Percentiles rank a stretch among this genome's conserved stretches.
phyloP scores from a whole-genome alignment of 2,113 vertebrate species.

The Sebastes fasciatus region DNA sequence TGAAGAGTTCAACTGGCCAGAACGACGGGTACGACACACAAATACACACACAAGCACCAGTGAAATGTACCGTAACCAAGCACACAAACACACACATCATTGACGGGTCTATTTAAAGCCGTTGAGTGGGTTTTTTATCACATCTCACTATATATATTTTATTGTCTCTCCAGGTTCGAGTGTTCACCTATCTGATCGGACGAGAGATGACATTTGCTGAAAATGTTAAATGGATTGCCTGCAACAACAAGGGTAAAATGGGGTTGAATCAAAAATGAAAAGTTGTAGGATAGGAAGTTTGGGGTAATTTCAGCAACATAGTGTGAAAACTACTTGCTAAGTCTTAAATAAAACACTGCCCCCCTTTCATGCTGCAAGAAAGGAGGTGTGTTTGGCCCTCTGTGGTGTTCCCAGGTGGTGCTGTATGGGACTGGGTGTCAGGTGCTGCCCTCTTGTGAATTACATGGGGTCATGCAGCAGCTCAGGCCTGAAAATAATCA shows the following conservation, averaged over 20 bases:
- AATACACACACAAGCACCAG: constrained; percentile 1
- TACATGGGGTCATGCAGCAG: constrained; percentile 51
- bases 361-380: background rate
- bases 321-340: background rate
- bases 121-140: background rate
- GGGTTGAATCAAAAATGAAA: background rate
- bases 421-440: constrained; percentile 30
- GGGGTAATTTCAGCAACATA: background rate
- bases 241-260: constrained; percentile 93
- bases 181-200: constrained; percentile 97
- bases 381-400: background rate
- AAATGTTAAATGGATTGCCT: constrained; percentile 95
- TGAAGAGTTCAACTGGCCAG: constrained; percentile 95
- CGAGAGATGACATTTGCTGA: constrained; percentile 94
- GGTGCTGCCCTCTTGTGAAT: constrained; percentile 78
- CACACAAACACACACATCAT: background rate
- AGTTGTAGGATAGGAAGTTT: too few relatives aligned
- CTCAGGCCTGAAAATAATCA: constrained; percentile 55
- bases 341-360: background rate
- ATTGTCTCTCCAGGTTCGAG: constrained; percentile 87
- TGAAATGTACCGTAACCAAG: background rate
- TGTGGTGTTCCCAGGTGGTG: constrained; percentile 22
- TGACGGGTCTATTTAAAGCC: background rate
- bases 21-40: constrained; percentile 86
- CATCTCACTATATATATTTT: background rate